Conservation (phyloP, 1,140 invertebrate genomes). For the Oscheius sp. region DNA sequence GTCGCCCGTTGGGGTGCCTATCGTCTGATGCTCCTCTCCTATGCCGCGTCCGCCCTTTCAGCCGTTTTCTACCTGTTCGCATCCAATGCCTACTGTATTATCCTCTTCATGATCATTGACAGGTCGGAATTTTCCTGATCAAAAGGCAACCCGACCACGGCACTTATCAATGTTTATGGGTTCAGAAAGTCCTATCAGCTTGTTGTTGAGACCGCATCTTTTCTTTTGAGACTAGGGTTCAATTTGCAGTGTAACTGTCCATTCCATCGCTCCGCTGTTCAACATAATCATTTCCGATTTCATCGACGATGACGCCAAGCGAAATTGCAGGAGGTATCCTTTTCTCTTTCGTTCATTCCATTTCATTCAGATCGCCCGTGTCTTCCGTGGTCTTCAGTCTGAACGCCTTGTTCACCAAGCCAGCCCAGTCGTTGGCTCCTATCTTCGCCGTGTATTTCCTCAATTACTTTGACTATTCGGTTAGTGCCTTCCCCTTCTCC, state of each 20-base stretch:
- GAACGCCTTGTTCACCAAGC: conserved; percentile 40
- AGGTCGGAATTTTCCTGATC: no score
- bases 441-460: conserved; percentile 30
- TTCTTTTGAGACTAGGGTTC: not conserved
- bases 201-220: not conserved
- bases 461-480: conserved; percentile 37
- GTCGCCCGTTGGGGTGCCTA: conserved; percentile 45
- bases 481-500: conserved; percentile 3
- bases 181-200: not conserved
- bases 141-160: no score
- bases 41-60: conserved; percentile 44
- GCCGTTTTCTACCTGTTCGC: conserved; percentile 45
- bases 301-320: conserved; percentile 53
- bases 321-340: conserved; percentile 45
- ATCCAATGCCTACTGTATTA: conserved; percentile 44
- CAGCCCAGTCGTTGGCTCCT: conserved; percentile 41
- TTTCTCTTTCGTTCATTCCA: conserved; percentile 14
- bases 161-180: no score
- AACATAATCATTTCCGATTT: conserved; percentile 59
- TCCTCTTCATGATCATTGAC: conserved; percentile 58
- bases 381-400: conserved; percentile 39
- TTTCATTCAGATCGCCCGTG: conserved; percentile 25
- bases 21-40: conserved; percentile 35
- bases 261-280: conserved; percentile 54
- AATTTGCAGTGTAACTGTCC: conserved; percentile 46